Evolutionary conservation across 2,797 vertebrate genomes (phyloP), one percentile per base, ranked within the genome.

Genomic region (Fistularia commersonii): DNA sequence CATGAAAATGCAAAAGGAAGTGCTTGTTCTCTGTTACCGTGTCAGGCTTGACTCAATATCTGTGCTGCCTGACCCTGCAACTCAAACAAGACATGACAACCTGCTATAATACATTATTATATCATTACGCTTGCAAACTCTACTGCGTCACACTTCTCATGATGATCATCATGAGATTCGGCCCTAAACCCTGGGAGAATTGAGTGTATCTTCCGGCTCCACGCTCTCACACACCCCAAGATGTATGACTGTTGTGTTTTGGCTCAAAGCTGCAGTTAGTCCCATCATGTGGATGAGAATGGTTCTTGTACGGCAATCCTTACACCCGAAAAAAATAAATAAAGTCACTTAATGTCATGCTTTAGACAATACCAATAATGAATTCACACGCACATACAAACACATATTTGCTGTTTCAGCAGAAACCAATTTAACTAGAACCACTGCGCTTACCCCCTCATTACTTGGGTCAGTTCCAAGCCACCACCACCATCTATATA

Each of bases 151-250:
- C 63, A 49, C 49, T 56, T 14, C 48, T 60, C 8, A 48, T 56
- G 53, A 61, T 74, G 67, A 72, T 61, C 65, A 69, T 83, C 79
- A 83, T 65, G 63, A 79, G 77, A 85, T 80, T 41, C 0, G 7
- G 31, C 34, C 11, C 38, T 31, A 14, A 34, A 7, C 51, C 56
- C 54, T 15, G 5, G 7, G 45, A 46, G 39, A 10, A 23, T 23
- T 23, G 2, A 23, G 23, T 23, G 23, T 23, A 23, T 23, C 23
- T 23, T 23, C 23, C 4, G 23, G 23, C 23, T 23, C 23, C 23
- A 23, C 4, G 23, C 23, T 23, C 23, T 23, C 23, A 23, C 23
- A 23, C 23, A 23, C 23, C 23, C 23, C 23, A 23, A 23, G 23
- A 23, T 23, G 23, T 23, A 23, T 23, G 23, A 23, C 23, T 2